phyloP scores from a whole-genome alignment of 1,140 invertebrate genomes.

The Psilanteris sp. region DNA sequence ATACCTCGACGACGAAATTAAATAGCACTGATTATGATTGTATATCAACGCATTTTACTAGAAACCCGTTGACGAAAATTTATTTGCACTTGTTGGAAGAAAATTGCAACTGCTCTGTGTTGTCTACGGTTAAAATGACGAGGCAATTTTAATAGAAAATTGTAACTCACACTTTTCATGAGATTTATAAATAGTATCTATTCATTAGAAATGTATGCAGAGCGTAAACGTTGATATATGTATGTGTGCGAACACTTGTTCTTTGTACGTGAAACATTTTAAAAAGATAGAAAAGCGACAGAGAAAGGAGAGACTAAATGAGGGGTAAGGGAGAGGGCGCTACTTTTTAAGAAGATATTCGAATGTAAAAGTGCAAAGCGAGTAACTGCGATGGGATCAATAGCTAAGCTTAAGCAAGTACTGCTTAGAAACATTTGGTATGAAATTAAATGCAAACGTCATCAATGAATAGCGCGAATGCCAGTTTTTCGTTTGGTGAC shows the following conservation, averaged over 20 bases:
- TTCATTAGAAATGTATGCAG: slow-evolving; percentile 38
- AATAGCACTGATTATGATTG: no score
- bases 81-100: no score
- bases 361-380: slow-evolving; percentile 37
- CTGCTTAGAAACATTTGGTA: slow-evolving; percentile 11
- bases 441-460: slow-evolving; percentile 5
- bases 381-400: slow-evolving; percentile 28
- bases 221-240: slow-evolving; percentile 1
- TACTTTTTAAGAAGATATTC: slow-evolving; percentile 20
- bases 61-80: no score
- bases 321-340: no score
- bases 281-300: slow-evolving; percentile 35
- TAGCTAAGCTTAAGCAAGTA: slow-evolving; percentile 22
- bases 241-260: not conserved
- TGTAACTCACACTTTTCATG: slow-evolving; percentile 20
- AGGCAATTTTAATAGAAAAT: slow-evolving; percentile 17
- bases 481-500: no score
- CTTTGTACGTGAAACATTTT: slow-evolving; percentile 13
- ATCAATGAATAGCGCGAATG: no score
- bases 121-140: no score
- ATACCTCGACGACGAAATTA: no score
- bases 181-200: slow-evolving; percentile 48
- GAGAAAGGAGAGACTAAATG: slow-evolving; percentile 9
- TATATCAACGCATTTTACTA: no score
- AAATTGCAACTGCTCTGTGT: no score